These are phyloP conservation scores for Argyresthia goedartella DNA, from an alignment of 2,888 invertebrate genomes.

Conservation along the genomic window DNA sequence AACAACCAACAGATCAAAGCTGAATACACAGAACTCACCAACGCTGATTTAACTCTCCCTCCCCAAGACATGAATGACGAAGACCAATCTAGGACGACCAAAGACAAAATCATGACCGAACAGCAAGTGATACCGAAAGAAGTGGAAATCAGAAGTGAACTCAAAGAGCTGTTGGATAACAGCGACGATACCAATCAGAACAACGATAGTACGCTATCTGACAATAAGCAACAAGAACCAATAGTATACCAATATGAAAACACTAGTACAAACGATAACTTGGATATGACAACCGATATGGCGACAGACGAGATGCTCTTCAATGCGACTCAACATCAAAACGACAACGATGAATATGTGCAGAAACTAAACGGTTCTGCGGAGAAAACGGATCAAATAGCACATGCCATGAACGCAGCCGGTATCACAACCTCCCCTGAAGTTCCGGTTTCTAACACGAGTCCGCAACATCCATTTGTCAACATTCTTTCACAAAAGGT, in stretches of 20 bases:
- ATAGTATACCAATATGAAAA: slow-evolving; percentile 23
- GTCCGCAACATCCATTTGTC: slow-evolving; percentile 53
- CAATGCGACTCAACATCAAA: slow-evolving; percentile 14
- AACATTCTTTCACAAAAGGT: slow-evolving; percentile 67
- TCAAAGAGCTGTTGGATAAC: slow-evolving; percentile 8
- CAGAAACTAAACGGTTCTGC: slow-evolving; percentile 24
- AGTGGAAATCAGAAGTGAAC: slow-evolving; percentile 35
- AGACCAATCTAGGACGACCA: slow-evolving; percentile 22
- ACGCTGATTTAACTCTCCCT: slow-evolving; percentile 49
- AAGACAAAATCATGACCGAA: slow-evolving; percentile 20
- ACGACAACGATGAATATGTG: slow-evolving; percentile 11
- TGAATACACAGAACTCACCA: slow-evolving; percentile 60
- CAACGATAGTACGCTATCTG: neutral
- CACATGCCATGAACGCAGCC: slow-evolving; percentile 59
- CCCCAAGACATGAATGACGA: slow-evolving; percentile 41
- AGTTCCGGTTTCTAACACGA: slow-evolving; percentile 20
- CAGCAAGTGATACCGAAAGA: slow-evolving; percentile 28
- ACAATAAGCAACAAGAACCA: slow-evolving; percentile 18
- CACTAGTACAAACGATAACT: slow-evolving; percentile 15
- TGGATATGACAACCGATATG: slow-evolving; percentile 7
- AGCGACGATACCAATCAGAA: neutral
- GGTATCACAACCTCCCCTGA: slow-evolving; percentile 46
- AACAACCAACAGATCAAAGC: slow-evolving; percentile 43
- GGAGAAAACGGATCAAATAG: slow-evolving; percentile 54
- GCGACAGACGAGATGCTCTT: slow-evolving; percentile 5